These are phyloP conservation scores for Cistogaster globosa DNA, from an alignment of 2,888 invertebrate genomes.

Conservation along the genomic window DNA sequence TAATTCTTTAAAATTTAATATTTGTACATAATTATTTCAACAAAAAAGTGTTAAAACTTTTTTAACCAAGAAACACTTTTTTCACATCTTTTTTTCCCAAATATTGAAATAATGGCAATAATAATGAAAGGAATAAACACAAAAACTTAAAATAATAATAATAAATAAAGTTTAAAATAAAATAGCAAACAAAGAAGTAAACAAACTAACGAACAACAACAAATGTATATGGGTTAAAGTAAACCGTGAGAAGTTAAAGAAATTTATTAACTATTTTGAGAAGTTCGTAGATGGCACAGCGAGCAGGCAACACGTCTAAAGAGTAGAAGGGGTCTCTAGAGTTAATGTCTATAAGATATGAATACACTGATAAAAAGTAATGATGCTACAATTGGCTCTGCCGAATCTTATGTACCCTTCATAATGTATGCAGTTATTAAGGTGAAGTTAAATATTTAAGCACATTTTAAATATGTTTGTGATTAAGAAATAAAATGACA, in stretches of 20 bases:
- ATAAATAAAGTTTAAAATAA: slow-evolving; percentile 52
- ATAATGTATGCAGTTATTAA: no score
- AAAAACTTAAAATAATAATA: slow-evolving; percentile 13
- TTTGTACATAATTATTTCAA: not conserved
- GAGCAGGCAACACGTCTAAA: slow-evolving; percentile 18
- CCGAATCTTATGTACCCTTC: no score
- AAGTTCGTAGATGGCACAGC: slow-evolving; percentile 26
- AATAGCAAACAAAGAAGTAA: slow-evolving; percentile 50
- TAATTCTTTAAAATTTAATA: not conserved
- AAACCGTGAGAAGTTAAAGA: slow-evolving; percentile 80
- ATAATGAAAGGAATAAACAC: slow-evolving; percentile 40
- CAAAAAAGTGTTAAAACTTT: slow-evolving; percentile 5
- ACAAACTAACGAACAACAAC: slow-evolving; percentile 25
- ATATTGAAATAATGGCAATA: slow-evolving; percentile 51
- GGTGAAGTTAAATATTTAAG: slow-evolving; percentile 1
- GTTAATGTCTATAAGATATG: not conserved
- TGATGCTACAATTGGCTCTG: not conserved
- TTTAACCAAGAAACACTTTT: not conserved
- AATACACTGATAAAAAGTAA: slow-evolving; percentile 23
- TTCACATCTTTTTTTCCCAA: slow-evolving; percentile 7
- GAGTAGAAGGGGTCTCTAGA: slow-evolving; percentile 4
- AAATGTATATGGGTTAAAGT: slow-evolving; percentile 75
- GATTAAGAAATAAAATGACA: slow-evolving; percentile 26
- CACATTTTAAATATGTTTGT: slow-evolving; percentile 23
- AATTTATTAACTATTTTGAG: slow-evolving; percentile 58